Evolutionary conservation across 2,888 invertebrate genomes (phyloP).

Genomic region (Nesidiocoris tenuis): DNA sequence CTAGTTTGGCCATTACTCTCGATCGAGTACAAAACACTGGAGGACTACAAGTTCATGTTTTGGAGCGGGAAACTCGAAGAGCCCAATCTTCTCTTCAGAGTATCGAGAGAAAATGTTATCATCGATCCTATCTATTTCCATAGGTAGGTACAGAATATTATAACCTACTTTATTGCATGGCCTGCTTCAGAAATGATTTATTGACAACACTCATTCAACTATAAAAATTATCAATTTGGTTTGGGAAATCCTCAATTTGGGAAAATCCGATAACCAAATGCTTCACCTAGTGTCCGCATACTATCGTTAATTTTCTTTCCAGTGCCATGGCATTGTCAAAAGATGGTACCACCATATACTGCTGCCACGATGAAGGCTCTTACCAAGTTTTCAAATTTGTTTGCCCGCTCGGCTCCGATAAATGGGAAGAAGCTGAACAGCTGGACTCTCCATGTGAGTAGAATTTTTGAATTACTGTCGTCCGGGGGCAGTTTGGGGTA

Average conservation of each 20-base stretch:
- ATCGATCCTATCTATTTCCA: conserved; percentile 63
- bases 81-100: conserved; percentile 67
- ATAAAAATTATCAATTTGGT: no score
- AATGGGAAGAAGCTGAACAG: conserved; percentile 65
- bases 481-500: no score
- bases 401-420: conserved; percentile 57
- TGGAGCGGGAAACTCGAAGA: conserved; percentile 83
- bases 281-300: not conserved
- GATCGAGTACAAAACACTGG: conserved; percentile 70
- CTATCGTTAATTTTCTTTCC: conserved; percentile 47
- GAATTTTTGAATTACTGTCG: not conserved
- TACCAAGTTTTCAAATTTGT: conserved; percentile 57
- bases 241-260: no score
- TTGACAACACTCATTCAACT: not conserved
- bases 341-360: conserved; percentile 66
- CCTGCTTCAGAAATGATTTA: no score
- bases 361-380: conserved; percentile 65
- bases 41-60: conserved; percentile 70
- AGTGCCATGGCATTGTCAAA: conserved; percentile 71
- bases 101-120: conserved; percentile 59
- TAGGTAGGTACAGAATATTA: conserved; percentile 56
- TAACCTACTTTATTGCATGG: not conserved
- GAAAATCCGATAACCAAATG: no score
- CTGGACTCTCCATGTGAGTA: conserved; percentile 60
- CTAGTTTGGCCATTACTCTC: conserved; percentile 71